These are phyloP conservation scores for Itoplectis maculator DNA, from an alignment of 2,888 invertebrate genomes.

Conservation along the genomic window DNA sequence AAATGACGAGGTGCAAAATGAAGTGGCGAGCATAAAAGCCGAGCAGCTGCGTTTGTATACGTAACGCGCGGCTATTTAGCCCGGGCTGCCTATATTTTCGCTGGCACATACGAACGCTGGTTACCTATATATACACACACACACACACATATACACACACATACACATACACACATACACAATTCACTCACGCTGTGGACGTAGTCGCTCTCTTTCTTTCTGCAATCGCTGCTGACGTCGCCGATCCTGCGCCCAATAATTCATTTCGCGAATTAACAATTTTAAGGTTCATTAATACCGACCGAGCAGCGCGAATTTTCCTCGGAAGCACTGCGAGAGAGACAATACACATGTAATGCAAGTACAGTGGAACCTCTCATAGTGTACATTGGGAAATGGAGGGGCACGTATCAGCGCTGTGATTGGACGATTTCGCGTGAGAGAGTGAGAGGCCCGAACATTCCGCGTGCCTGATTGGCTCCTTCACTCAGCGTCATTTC, in stretches of 20 bases:
- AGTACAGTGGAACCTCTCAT: no score
- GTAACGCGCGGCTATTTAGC: constrained; percentile 5
- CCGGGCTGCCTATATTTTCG: no score
- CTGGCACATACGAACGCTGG: no score
- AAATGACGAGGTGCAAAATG: constrained; percentile 70
- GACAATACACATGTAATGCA: constrained; percentile 24
- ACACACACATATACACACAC: neutral
- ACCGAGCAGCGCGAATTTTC: constrained; percentile 18
- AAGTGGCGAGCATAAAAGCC: constrained; percentile 64
- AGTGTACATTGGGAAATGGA: no score
- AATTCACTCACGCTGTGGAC: no score
- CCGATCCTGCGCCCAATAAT: neutral
- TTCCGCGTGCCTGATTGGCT: no score
- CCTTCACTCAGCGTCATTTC: no score
- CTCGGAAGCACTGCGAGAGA: constrained; percentile 7
- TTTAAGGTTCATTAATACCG: constrained; percentile 56
- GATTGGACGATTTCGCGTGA: no score
- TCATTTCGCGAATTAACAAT: constrained; percentile 58
- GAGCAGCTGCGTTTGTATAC: constrained; percentile 35
- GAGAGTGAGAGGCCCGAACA: no score
- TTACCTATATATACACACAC: no score
- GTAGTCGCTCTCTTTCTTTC: constrained; percentile 19
- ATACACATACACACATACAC: neutral
- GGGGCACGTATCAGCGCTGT: no score
- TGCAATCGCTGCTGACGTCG: neutral